Evolutionary conservation across 2,888 invertebrate genomes (phyloP).

Genomic region (Melangyna quadrimaculata): DNA sequence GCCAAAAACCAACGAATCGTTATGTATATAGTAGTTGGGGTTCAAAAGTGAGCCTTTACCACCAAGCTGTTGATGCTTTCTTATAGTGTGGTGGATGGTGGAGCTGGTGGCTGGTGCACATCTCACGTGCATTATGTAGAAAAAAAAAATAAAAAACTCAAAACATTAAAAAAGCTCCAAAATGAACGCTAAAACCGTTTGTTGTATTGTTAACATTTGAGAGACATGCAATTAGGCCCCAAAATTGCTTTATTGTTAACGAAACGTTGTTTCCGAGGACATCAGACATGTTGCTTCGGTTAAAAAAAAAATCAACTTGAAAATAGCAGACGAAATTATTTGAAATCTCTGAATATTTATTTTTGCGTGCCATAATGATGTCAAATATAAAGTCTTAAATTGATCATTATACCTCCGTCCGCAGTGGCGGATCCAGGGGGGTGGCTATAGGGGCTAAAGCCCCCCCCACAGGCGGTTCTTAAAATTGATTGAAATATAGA

Average conservation of each 20-base stretch:
- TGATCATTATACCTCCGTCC: not conserved
- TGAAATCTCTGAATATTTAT: not conserved
- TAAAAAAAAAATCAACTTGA: not conserved
- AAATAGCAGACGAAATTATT: not conserved
- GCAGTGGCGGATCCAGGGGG: no score
- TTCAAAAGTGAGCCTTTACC: not conserved
- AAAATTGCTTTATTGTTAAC: conserved; percentile 30
- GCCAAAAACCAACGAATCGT: conserved; percentile 48
- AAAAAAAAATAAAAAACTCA: not conserved
- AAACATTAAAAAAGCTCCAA: not conserved
- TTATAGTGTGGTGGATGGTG: not conserved
- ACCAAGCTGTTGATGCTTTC: conserved; percentile 33
- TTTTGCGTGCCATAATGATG: not conserved
- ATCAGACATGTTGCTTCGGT: not conserved
- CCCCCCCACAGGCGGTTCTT: no score
- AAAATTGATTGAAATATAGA: no score
- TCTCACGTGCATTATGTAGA: conserved; percentile 55
- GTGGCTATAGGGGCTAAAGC: no score
- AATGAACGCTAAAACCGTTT: conserved; percentile 50
- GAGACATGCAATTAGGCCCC: conserved; percentile 66
- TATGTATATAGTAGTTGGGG: conserved; percentile 16
- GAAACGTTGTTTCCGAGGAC: conserved; percentile 28
- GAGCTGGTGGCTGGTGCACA: no score
- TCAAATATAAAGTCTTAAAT: not conserved
- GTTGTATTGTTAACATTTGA: conserved; percentile 52